These are phyloP conservation scores for Caenorhabditis sp. DNA, from an alignment of 2,888 invertebrate species.

Conservation along the genomic window DNA sequence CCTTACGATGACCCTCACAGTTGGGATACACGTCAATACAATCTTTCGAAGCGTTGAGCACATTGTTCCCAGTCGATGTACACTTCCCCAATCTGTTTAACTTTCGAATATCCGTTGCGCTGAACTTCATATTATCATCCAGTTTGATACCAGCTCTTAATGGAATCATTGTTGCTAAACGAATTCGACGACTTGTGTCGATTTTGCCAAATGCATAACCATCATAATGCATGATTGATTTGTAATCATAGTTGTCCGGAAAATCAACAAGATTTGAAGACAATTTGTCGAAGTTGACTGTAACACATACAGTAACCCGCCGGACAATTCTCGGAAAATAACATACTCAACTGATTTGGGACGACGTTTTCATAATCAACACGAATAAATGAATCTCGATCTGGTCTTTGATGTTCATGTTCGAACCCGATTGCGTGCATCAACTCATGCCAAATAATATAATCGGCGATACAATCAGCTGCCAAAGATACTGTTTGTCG, in stretches of 20 bases:
- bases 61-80: conserved; percentile 9
- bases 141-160: conserved; percentile 47
- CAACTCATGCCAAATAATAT: conserved; percentile 62
- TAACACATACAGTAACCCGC: too few species aligned
- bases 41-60: conserved; percentile 2
- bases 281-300: conserved; percentile 60
- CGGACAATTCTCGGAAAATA: too few species aligned
- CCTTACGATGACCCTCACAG: conserved; percentile 26
- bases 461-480: conserved; percentile 58
- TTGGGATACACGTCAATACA: conserved; percentile 23
- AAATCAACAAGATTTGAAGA: conserved; percentile 42
- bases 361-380: conserved; percentile 55
- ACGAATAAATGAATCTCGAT: conserved; percentile 50
- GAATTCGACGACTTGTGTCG: conserved; percentile 34
- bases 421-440: conserved; percentile 66
- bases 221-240: conserved; percentile 67
- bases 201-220: conserved; percentile 60
- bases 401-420: conserved; percentile 64
- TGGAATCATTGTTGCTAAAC: conserved; percentile 65
- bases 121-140: conserved; percentile 54
- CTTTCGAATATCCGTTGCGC: conserved; percentile 49
- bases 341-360: conserved; percentile 51
- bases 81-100: conserved; percentile 54
- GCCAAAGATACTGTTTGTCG: conserved; percentile 53
- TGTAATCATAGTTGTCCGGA: conserved; percentile 53